These are phyloP conservation scores for Drosophila helvetica DNA, from an alignment of 2,888 invertebrate species.

Conservation along the genomic window DNA sequence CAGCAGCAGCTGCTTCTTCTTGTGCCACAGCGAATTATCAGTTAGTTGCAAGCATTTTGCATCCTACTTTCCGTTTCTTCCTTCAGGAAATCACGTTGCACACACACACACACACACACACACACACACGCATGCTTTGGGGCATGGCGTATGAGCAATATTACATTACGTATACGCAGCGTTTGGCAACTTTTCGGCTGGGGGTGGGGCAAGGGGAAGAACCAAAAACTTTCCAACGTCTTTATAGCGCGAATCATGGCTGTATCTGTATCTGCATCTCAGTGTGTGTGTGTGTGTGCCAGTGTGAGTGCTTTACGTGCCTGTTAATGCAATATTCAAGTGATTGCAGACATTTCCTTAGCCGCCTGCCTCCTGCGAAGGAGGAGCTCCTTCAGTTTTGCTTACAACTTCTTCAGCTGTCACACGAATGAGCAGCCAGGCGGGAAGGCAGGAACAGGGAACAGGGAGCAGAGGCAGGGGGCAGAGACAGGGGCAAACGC, in stretches of 20 bases:
- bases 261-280: slow-evolving; percentile 12
- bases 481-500: slow-evolving; percentile 33
- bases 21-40: slow-evolving; percentile 67
- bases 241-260: slow-evolving; percentile 64
- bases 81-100: slow-evolving; percentile 74
- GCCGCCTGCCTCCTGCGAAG: slow-evolving; percentile 3
- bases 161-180: slow-evolving; percentile 71
- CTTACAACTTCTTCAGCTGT: slow-evolving; percentile 75
- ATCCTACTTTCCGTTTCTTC: slow-evolving; percentile 58
- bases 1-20: slow-evolving; percentile 26
- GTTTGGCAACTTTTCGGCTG: slow-evolving; percentile 57
- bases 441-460: not conserved
- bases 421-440: slow-evolving; percentile 71
- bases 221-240: slow-evolving; percentile 64
- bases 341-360: slow-evolving; percentile 72
- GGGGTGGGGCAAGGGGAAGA: not conserved
- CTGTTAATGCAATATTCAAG: slow-evolving; percentile 82
- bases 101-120: slow-evolving; percentile 24
- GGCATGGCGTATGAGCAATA: slow-evolving; percentile 74
- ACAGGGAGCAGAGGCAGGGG: not conserved
- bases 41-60: slow-evolving; percentile 82
- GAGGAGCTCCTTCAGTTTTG: slow-evolving; percentile 16
- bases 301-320: slow-evolving; percentile 64
- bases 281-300: slow-evolving; percentile 28
- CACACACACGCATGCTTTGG: slow-evolving; percentile 5